Base-by-base conservation (phyloP, 2,113 vertebrate genomes). In the Hippopotamus amphibius region DNA sequence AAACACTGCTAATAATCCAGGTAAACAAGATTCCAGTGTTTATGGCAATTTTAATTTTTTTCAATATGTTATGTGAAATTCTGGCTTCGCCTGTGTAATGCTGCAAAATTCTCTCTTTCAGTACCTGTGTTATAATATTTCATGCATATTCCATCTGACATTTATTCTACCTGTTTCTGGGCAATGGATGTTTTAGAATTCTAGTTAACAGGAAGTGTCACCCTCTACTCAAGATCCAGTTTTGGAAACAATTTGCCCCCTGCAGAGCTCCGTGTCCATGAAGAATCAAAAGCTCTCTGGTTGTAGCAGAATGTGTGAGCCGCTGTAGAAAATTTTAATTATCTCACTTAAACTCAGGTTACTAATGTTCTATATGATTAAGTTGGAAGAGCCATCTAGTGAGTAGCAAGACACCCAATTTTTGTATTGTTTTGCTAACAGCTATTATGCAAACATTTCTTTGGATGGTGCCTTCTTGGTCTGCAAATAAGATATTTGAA, bases 391-490 rank as follows among this genome's bases (percentile, higher is more conserved):
- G 53, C 5, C 26, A 69, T n/a, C 41, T 22, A 26, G 15, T 76
- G 41, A 77, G 22, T 53, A 28, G n/a, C 9, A 87, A 86, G 43
- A 57, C 21, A 65, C 5, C 24, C 15, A 12, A 6, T 3, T 43
- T 84, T 61, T 68, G 17, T 6, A 28, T 13, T 80, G 2, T 37
- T 85, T 41, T 76, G 5, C 7, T 26, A 26, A 3, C 37, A 1
- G 0, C 0, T 92, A 41, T 4, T 41, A 0, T 61, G 17, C 0
- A 16, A 24, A 46, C 0, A 13, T 7, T 88, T 79, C 6, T 46
- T 57, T n/a, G 12, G 21, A 43, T 50, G 19, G 24, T 48, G 65
- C 0, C 5, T 63, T 71, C 30, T 15, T 48, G 33, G 57, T 43
- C 48, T 77, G 13, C 57, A 95, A 81, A 81, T 43, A 12, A 72